Evolutionary conservation across 2,113 vertebrate species (phyloP).

Genomic region (Argyrosomus japonicus): DNA sequence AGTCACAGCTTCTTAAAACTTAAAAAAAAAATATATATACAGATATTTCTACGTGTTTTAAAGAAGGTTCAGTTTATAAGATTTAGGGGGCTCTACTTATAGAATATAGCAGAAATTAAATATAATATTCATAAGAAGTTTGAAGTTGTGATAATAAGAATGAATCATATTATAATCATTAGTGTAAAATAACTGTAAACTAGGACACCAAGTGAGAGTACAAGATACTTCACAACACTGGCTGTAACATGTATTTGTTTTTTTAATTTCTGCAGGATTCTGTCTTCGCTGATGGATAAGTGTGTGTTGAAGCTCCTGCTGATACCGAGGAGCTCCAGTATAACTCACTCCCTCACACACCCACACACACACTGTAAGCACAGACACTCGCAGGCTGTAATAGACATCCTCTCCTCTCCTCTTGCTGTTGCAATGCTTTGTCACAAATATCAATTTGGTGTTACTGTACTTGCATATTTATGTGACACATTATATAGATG

Average conservation of each 20-base stretch:
- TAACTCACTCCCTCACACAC: slow-evolving; percentile 20
- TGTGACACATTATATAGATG: slow-evolving; percentile 1
- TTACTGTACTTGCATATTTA: not conserved
- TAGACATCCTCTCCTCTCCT: not conserved
- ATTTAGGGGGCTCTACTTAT: no score
- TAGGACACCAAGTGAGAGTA: no score
- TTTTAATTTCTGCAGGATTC: not conserved
- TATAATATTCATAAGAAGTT: no score
- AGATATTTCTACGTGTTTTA: no score
- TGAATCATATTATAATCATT: no score
- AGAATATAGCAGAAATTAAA: no score
- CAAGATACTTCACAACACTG: not conserved
- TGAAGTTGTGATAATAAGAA: no score
- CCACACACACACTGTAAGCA: slow-evolving; percentile 17
- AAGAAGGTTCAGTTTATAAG: no score
- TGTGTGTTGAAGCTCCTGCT: slow-evolving; percentile 10
- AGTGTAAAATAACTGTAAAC: no score
- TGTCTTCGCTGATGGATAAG: not conserved
- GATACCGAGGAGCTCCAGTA: not conserved
- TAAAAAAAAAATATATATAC: no score
- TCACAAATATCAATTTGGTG: slow-evolving; percentile 11
- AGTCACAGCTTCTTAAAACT: no score
- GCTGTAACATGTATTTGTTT: not conserved
- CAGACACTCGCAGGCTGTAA: not conserved
- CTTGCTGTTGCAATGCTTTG: not conserved